These are phyloP conservation scores for Myoxocephalus aenaeus DNA, from an alignment of 2,797 vertebrate species.

Conservation along the genomic window DNA sequence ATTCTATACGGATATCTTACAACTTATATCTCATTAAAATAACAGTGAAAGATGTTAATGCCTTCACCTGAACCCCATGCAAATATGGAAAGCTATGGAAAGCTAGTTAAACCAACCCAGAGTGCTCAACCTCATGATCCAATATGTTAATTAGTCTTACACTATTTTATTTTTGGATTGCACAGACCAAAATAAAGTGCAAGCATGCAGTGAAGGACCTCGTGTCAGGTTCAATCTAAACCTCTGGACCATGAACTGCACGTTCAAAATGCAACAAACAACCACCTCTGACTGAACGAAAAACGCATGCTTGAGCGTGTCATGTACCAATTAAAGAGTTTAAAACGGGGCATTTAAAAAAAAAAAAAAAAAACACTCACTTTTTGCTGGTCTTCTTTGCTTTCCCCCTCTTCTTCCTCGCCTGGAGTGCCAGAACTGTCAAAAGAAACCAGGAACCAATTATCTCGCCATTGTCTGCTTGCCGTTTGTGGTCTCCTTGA, in stretches of 20 bases:
- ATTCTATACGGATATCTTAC: neutral
- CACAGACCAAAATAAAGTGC: slow-evolving; percentile 19
- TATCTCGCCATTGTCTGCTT: slow-evolving; percentile 39
- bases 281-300: slow-evolving; percentile 2
- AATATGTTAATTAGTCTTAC: neutral
- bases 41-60: neutral
- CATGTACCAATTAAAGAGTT: neutral
- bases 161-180: slow-evolving; percentile 1
- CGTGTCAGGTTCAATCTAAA: neutral
- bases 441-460: slow-evolving; percentile 38
- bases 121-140: neutral
- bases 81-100: neutral
- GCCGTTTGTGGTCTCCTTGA: slow-evolving; percentile 33
- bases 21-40: slow-evolving; percentile 16
- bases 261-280: slow-evolving; percentile 8
- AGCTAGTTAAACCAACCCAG: neutral
- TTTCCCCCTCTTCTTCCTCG: slow-evolving; percentile 86
- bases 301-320: neutral
- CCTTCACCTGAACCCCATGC: neutral
- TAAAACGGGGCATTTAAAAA: neutral
- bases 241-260: neutral
- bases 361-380: slow-evolving; percentile 73
- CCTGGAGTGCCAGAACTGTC: slow-evolving; percentile 87
- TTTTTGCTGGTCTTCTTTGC: slow-evolving; percentile 87
- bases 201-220: slow-evolving; percentile 26